phyloP scores from a whole-genome alignment of 2,888 invertebrate genomes.

The Brassicogethes aeneus region DNA sequence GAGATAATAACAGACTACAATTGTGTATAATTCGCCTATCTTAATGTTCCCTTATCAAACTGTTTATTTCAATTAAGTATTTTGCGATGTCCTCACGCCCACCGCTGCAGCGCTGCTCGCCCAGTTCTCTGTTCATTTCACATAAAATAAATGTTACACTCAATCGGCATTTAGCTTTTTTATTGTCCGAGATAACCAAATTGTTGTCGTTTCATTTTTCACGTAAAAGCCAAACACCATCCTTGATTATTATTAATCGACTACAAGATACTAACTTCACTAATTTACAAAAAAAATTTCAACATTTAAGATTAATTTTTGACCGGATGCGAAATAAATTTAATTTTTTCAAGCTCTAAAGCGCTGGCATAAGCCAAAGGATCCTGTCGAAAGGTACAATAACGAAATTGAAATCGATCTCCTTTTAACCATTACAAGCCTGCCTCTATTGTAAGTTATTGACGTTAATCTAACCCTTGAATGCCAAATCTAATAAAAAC shows the following conservation, averaged over 20 bases:
- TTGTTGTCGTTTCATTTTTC: constrained; percentile 8
- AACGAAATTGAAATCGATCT: background rate
- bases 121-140: constrained; percentile 17
- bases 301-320: too few species aligned
- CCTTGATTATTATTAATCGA: too few species aligned
- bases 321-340: too few species aligned
- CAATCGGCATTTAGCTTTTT: constrained; percentile 28
- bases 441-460: background rate
- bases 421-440: background rate
- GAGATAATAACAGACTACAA: constrained; percentile 31
- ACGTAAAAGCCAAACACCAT: constrained; percentile 6
- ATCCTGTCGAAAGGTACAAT: too few species aligned
- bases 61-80: constrained; percentile 39
- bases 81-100: constrained; percentile 36
- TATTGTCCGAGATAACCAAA: constrained; percentile 14
- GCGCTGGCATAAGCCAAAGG: too few species aligned
- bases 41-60: constrained; percentile 35
- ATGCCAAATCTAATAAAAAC: background rate
- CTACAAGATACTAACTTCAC: too few species aligned
- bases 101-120: constrained; percentile 16
- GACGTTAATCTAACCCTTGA: background rate
- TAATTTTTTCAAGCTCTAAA: too few species aligned
- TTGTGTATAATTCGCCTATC: constrained; percentile 35
- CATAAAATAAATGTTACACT: constrained; percentile 27
- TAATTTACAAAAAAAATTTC: too few species aligned